Evolutionary conservation across 2,113 vertebrate genomes (phyloP).

Genomic region (Pollachius pollachius): DNA sequence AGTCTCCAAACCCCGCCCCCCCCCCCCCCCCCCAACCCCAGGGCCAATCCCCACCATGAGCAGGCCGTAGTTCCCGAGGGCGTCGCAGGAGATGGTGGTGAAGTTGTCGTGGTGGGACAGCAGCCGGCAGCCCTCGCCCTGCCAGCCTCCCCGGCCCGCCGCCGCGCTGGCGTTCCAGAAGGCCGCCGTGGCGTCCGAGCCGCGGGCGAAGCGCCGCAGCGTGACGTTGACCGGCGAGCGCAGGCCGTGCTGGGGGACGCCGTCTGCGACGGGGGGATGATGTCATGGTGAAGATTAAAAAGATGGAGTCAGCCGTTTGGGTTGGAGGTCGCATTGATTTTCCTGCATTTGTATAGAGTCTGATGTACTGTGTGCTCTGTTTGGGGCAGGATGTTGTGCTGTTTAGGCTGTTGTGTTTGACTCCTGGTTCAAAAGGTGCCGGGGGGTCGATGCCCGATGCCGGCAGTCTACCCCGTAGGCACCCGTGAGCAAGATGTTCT

Average conservation of each 20-base stretch:
- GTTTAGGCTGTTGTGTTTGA: no score
- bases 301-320: not conserved
- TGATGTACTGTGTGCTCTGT: no score
- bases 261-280: constrained; percentile 72
- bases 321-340: no score
- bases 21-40: not conserved
- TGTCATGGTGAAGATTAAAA: not conserved
- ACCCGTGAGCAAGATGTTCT: no score
- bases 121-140: constrained; percentile 86
- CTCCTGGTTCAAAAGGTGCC: no score
- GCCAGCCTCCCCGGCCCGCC: constrained; percentile 91
- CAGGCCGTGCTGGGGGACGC: constrained; percentile 66
- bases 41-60: constrained; percentile 80
- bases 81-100: constrained; percentile 88
- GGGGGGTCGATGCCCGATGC: no score
- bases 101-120: constrained; percentile 88
- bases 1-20: not conserved
- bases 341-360: no score
- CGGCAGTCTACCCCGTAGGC: no score
- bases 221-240: constrained; percentile 84
- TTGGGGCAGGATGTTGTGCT: no score
- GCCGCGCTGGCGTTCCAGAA: constrained; percentile 90
- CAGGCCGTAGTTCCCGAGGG: constrained; percentile 91
- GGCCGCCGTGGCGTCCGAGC: constrained; percentile 86
- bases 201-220: constrained; percentile 82